Evolutionary conservation across 2,113 vertebrate genomes (phyloP).

Genomic region (Leiothrix lutea): DNA sequence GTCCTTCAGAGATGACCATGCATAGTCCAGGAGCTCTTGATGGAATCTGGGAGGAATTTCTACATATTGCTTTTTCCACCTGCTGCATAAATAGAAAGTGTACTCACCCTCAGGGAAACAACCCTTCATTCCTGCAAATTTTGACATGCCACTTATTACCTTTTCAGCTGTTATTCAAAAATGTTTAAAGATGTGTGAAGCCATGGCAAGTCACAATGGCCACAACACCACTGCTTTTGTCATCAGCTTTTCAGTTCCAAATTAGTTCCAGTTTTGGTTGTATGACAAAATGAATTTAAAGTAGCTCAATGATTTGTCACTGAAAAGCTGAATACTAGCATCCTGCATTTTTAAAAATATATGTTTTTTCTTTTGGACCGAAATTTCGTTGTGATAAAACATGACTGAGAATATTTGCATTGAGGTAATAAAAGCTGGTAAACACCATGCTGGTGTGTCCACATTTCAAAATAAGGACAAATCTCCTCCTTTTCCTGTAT

Average conservation of each 20-base stretch:
- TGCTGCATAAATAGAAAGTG: neutral
- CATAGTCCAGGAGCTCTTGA: neutral
- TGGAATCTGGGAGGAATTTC: neutral
- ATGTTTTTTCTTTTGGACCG: neutral
- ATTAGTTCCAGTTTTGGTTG: neutral
- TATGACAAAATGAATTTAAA: neutral
- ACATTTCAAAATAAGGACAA: neutral
- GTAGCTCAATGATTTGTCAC: neutral
- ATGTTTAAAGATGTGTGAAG: neutral
- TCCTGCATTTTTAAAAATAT: neutral
- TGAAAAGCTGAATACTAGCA: neutral
- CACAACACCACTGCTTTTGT: rapidly evolving
- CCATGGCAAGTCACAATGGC: neutral
- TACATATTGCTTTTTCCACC: neutral
- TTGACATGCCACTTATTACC: neutral
- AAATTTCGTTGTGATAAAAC: neutral
- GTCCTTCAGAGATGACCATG: neutral
- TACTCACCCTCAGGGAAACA: neutral
- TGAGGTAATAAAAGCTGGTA: neutral
- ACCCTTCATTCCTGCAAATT: neutral
- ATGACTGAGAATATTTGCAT: neutral
- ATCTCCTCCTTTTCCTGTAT: neutral
- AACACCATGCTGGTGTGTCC: neutral
- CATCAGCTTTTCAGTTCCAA: neutral
- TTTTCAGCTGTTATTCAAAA: neutral